phyloP scores from a whole-genome alignment of 2,888 invertebrate species.

The Nezara viridula region DNA sequence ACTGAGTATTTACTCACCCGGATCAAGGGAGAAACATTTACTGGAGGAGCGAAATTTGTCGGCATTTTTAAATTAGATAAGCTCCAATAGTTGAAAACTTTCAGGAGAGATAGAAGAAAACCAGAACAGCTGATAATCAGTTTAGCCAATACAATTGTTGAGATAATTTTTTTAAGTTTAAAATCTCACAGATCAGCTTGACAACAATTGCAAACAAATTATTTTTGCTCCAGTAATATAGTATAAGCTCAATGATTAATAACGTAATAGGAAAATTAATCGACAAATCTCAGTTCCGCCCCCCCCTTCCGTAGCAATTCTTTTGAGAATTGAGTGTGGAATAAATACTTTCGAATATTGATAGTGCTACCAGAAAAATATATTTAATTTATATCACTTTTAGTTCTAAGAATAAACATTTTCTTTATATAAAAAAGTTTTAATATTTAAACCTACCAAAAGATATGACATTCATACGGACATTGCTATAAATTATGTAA shows the following conservation, averaged over 20 bases:
- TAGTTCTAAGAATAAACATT: too few relatives aligned
- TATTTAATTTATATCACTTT: too few relatives aligned
- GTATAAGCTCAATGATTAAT: background rate
- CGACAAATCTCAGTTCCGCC: background rate
- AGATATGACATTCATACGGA: too few relatives aligned
- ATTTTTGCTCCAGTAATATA: background rate
- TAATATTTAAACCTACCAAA: too few relatives aligned
- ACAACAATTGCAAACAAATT: background rate
- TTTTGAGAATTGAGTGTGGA: background rate
- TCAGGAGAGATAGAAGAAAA: conserved; percentile 30
- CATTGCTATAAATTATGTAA: too few relatives aligned
- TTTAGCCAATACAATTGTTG: background rate
- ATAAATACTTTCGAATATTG: too few relatives aligned
- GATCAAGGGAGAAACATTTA: conserved; percentile 85
- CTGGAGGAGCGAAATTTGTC: conserved; percentile 75
- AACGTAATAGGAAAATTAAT: background rate
- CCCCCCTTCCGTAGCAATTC: background rate
- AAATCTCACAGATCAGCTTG: background rate
- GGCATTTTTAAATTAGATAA: conserved; percentile 61
- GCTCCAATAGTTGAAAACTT: background rate
- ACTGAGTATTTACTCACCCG: conserved; percentile 73
- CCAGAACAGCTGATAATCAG: conserved; percentile 50
- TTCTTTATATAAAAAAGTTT: too few relatives aligned
- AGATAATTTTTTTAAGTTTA: background rate
- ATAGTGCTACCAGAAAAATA: too few relatives aligned